These are phyloP conservation scores for Alces alces DNA, from an alignment of 2,113 vertebrate species.

Conservation along the genomic window DNA sequence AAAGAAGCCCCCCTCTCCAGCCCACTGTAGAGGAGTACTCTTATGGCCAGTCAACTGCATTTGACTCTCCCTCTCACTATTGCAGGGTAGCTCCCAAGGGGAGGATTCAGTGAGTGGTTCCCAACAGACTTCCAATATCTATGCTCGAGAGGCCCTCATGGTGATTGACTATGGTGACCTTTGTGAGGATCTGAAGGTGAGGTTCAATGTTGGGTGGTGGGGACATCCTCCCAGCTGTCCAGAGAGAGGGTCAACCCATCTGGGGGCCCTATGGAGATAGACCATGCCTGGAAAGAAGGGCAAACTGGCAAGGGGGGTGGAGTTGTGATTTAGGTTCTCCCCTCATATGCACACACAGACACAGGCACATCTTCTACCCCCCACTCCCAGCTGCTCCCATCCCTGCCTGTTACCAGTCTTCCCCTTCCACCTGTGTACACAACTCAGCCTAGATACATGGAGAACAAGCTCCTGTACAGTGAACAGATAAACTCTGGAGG, in stretches of 20 bases:
- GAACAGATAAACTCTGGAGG: neutral
- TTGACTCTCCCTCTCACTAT: neutral
- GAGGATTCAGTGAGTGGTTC: slow-evolving; percentile 90
- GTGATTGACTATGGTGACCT: slow-evolving; percentile 93
- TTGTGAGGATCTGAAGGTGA: slow-evolving; percentile 88
- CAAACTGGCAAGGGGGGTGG: neutral
- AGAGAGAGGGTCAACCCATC: neutral
- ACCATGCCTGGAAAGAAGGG: neutral
- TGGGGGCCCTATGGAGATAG: neutral
- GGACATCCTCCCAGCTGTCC: neutral
- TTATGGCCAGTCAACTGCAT: neutral
- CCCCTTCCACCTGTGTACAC: neutral
- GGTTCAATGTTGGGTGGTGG: neutral
- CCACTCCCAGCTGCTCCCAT: neutral
- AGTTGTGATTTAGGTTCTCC: neutral
- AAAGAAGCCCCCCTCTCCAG: neutral
- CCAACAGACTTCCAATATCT: slow-evolving; percentile 89
- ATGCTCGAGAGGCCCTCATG: slow-evolving; percentile 91
- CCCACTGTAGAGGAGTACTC: neutral
- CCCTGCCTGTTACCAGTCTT: neutral
- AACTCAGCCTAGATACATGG: neutral
- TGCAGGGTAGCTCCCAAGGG: slow-evolving; percentile 84
- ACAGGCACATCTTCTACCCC: neutral
- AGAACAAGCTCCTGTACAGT: neutral
- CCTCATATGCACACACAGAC: neutral